These are phyloP conservation scores for Drosophila demipolita DNA, from an alignment of 2,888 invertebrate species.

Conservation along the genomic window DNA sequence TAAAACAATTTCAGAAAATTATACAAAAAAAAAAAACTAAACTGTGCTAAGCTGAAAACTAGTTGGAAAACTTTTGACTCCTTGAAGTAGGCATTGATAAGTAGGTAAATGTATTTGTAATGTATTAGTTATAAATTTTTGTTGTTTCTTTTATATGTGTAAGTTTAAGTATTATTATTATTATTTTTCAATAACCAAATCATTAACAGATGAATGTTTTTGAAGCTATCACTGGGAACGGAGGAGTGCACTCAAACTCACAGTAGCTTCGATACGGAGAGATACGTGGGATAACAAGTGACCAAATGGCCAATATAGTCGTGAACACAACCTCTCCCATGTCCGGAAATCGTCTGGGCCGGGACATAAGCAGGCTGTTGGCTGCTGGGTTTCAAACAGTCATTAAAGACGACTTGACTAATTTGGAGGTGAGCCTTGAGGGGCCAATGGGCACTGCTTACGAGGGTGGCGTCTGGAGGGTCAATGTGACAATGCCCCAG, in stretches of 20 bases:
- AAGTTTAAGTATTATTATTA: conserved; percentile 33
- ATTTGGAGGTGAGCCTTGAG: conserved; percentile 58
- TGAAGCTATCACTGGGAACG: conserved; percentile 67
- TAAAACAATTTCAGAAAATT: background rate
- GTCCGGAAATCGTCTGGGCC: conserved; percentile 63
- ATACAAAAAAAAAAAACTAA: background rate
- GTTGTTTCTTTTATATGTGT: conserved; percentile 66
- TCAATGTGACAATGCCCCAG: conserved; percentile 57
- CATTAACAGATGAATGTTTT: conserved; percentile 56
- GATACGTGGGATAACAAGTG: conserved; percentile 45
- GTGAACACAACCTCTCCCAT: conserved; percentile 71
- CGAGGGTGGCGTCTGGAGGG: conserved; percentile 67
- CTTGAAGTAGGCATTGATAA: conserved; percentile 43
- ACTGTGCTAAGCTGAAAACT: background rate
- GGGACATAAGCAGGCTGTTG: conserved; percentile 63
- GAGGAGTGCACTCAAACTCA: conserved; percentile 70
- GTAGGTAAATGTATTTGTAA: conserved; percentile 41
- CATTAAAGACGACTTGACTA: conserved; percentile 58
- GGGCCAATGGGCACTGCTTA: conserved; percentile 70
- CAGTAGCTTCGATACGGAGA: conserved; percentile 64
- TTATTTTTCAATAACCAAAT: background rate
- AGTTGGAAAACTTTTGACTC: background rate
- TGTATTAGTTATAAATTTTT: conserved; percentile 62
- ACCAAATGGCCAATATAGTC: conserved; percentile 65
- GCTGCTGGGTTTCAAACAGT: conserved; percentile 58